Evolutionary conservation across 2,797 vertebrate genomes (phyloP), one percentile per base, ranked within the genome.

Genomic region (Aotus griseimembra): DNA sequence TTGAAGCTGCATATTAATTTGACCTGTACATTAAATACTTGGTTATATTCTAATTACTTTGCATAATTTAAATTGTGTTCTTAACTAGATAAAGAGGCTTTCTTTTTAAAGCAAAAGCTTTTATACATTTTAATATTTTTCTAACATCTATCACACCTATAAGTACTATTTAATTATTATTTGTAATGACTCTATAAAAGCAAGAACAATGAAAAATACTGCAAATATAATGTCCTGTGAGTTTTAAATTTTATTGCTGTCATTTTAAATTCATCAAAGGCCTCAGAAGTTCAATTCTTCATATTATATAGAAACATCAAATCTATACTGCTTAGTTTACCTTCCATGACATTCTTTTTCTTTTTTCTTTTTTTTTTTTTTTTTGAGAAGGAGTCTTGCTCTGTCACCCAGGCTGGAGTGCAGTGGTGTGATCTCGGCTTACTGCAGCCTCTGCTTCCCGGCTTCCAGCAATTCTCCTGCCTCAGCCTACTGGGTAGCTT

Each of bases 1-100:
- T 26, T 87, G 41, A 96, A 94, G 94, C 36, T 77, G 73, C 80
- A 46, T 92, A 67, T 92, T 97, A 55, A 97, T 92, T 73, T 96
- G 72, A 82, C 61, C 33, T 8, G 76, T 48, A 44, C 5, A 81
- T 92, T 39, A 84, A 85, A 84, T 87, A 96, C 57, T 88, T 96
- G 20, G n/a, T 79, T 48, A 79, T 67, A 79, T 75, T 95, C 3
- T 80, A 76, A 96, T 79, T 93, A 52, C 46, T 95, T 94, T 91
- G 36, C 13, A 44, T 73, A 84, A 58, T 79, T 90, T 88, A 12
- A 9, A 5, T 46, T 94, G 61, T 90, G 26, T 79, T 94, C 55
- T 95, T 89, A 79, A 52, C 46, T 81, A 93, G 39, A 73, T 44
- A 87, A 90, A 90, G 9, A 67, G 4, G 2, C 70, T 80, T 11